Percentiles rank a stretch among this genome's conserved stretches.
Evolutionary conservation across 2,888 invertebrate species (phyloP).

Genomic region (Tenthredo distinguenda): DNA sequence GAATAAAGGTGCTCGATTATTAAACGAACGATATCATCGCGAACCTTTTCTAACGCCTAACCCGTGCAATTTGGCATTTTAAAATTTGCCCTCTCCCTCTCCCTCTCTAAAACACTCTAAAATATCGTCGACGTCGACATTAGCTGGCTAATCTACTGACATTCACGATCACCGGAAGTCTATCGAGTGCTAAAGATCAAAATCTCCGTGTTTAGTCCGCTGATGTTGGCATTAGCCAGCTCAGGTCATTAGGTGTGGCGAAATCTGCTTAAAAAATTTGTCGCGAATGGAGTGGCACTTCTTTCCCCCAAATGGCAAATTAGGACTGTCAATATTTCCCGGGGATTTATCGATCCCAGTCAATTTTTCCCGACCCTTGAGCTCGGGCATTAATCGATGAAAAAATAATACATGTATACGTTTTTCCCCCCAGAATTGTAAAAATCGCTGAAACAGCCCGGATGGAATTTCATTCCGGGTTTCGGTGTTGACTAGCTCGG

Average conservation of each 20-base stretch:
- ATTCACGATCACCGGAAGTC: constrained; percentile 26
- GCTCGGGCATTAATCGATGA: neutral
- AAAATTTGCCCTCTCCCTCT: neutral
- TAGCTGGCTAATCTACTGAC: constrained; percentile 29
- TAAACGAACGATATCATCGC: constrained; percentile 14
- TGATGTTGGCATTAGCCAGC: constrained; percentile 24
- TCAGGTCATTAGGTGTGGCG: constrained; percentile 1
- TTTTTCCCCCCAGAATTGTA: neutral
- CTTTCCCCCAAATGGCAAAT: neutral
- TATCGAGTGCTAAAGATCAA: constrained; percentile 19
- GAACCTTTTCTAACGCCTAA: neutral
- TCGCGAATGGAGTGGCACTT: neutral
- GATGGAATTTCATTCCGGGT: neutral
- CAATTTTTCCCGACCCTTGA: neutral
- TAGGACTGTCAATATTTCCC: neutral
- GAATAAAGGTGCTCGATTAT: neutral
- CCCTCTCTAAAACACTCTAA: neutral
- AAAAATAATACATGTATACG: neutral
- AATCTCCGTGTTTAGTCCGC: constrained; percentile 34
- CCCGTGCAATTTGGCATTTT: constrained; percentile 29
- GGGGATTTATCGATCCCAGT: neutral
- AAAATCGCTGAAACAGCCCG: neutral
- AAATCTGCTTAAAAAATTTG: neutral
- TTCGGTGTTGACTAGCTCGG: neutral
- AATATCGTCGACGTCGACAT: constrained; percentile 19